Conservation (phyloP, 2,797 vertebrate species). For the Sebastes matsubarae region DNA sequence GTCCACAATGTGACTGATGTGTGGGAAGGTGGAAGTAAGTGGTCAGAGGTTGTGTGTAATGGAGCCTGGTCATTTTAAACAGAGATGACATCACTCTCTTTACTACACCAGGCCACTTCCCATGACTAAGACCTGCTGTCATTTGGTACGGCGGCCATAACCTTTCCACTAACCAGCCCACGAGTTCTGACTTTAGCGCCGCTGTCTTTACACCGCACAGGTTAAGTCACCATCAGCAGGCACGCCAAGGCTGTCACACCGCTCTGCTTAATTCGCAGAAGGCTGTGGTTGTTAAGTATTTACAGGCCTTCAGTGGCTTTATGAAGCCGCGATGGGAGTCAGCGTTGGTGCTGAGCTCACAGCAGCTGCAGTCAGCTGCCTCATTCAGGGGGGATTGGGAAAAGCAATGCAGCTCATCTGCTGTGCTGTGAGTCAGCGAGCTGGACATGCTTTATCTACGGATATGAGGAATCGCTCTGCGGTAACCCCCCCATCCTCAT, state of each 20-base stretch:
- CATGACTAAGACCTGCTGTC: constrained; percentile 31
- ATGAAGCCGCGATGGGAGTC: constrained; percentile 30
- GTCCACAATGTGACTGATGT: background rate
- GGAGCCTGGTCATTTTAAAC: background rate
- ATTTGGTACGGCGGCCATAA: constrained; percentile 17
- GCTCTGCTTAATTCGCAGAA: constrained; percentile 45
- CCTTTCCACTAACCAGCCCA: constrained; percentile 16
- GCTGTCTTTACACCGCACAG: constrained; percentile 8
- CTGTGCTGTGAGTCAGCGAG: constrained; percentile 40
- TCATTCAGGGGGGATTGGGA: constrained; percentile 45
- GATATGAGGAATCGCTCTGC: constrained; percentile 31
- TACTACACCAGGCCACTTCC: constrained; percentile 20
- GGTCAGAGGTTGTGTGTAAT: constrained; percentile 36
- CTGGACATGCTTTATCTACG: constrained; percentile 45
- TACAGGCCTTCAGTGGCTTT: constrained; percentile 51
- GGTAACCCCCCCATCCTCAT: constrained; percentile 5
- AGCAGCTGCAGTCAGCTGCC: constrained; percentile 64
- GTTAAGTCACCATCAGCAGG: constrained; percentile 43
- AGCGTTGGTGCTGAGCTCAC: constrained; percentile 36
- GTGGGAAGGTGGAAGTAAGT: constrained; percentile 3
- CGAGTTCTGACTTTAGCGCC: background rate
- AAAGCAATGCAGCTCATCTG: constrained; percentile 30
- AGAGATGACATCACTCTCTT: constrained; percentile 33
- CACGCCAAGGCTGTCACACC: constrained; percentile 36
- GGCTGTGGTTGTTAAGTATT: constrained; percentile 50